Evolutionary conservation across 2,888 invertebrate genomes (phyloP), one percentile per base, ranked within the genome.

Genomic region (Drosophila sordidula): DNA sequence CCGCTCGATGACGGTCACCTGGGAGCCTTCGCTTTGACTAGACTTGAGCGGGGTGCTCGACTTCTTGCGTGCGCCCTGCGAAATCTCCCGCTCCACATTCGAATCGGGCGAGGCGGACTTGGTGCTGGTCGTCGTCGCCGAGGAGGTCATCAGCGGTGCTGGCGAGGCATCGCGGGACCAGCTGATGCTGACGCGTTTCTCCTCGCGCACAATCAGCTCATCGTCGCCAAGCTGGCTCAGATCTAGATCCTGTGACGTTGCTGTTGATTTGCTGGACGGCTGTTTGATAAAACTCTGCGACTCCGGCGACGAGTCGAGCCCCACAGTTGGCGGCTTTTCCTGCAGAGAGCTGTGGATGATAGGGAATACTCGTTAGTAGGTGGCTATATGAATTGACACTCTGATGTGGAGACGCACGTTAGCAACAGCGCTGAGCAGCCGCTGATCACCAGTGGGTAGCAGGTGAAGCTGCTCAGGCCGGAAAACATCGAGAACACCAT

Each of bases 121-220:
- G 49, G 55, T 74, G 59, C 84, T 73, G 1, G 52, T 68, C 16
- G 70, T 64, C 8, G 66, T 66, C 6, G 54, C 45, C 11, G 82
- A 79, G 1, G 87, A 75, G 50, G 62, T 75, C 82, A 85, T 85
- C 41, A 88, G 63, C 0, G 91, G 91, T 0, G 90, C 91, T 38
- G 91, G 91, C 3, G 91, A 91, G n/a, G 87, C 89, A 64, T 91
- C 92, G 16, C 92, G 84, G 0, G 92, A 92, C 91, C 91, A 91
- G 55, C 91, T 91, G 14, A 91, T 91, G 65, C 91, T 89, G 3
- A 91, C 91, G 6, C 91, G 86, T 41, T 81, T 91, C 79, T 92
- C 92, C 71, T 91, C 92, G 18, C 89, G 89, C 34, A 91, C 91
- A 63, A 91, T 84, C 46, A 92, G 59, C 64, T 91, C 91, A 72